These are phyloP conservation scores for Pogonophryne albipinna DNA, from an alignment of 2,797 vertebrate species.

Conservation along the genomic window DNA sequence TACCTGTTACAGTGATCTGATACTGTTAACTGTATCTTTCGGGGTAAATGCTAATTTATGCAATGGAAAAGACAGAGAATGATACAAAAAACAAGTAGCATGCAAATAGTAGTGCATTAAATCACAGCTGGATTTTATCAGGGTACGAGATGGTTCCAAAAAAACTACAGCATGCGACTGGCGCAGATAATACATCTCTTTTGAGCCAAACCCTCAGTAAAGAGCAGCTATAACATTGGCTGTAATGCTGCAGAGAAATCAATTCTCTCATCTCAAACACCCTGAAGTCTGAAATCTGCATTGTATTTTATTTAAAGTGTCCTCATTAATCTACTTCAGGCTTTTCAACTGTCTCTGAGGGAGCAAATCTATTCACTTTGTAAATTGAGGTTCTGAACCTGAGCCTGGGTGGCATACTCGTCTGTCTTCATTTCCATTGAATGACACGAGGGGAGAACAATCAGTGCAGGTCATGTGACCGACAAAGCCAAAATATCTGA, in stretches of 20 bases:
- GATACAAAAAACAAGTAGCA: too few species aligned
- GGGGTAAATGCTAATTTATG: too few species aligned
- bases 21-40: too few species aligned
- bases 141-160: too few species aligned
- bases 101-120: too few species aligned
- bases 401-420: background rate
- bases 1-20: too few species aligned
- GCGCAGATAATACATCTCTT: background rate
- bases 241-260: constrained; percentile 12
- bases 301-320: constrained; percentile 15
- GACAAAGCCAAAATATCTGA: background rate
- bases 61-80: too few species aligned
- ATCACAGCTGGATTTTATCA: too few species aligned
- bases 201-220: background rate
- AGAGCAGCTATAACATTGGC: background rate
- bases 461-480: background rate
- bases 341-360: constrained; percentile 6
- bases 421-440: background rate
- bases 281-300: constrained; percentile 20
- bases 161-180: too few species aligned
- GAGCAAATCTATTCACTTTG: constrained; percentile 33
- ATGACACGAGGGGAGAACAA: background rate
- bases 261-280: constrained; percentile 6
- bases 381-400: constrained; percentile 48
- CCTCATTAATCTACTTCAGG: constrained; percentile 50